Evolutionary conservation across 2,797 vertebrate species (phyloP), one percentile per base, ranked within the genome.

Genomic region (Philypnodon macrostomus): DNA sequence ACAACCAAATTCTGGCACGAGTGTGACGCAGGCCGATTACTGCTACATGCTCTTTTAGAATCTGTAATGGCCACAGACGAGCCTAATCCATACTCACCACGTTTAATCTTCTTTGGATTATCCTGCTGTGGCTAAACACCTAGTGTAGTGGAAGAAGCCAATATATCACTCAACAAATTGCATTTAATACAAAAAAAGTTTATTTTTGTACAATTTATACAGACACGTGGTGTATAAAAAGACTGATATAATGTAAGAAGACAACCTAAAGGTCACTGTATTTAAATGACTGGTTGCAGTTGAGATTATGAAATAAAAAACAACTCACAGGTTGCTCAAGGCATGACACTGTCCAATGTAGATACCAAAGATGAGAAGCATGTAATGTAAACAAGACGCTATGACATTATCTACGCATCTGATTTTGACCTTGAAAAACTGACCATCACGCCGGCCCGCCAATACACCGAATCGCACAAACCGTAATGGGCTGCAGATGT

Each of bases 201-300:
- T 77, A 71, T 70, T 62, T 58, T 60, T 16, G 4, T 77, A 60
- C 19, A 73, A 45, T 64, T 52, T 51, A 72, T 46, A 81, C 58
- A 75, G 73, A 64, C 80, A 80, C 70, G 71, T 37, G 12, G 14
- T 44, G 46, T 84, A 80, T 51, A 81, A 84, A 85, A 86, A 75
- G 24, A 63, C 64, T 19, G 67, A 44, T 30, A 23, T 52, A 30
- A 65, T 51, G 35, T 62, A 46, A 63, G 24, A 58, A 47, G 41
- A 77, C 24, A 57, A 14, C 29, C 48, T 66, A 15, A 73, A 38
- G 48, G 30, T 47, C 4, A 53, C 12, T 32, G 8, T 37, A 62
- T 65, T 53, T 74, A 75, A 51, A 69, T 24, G 37, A 58, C 50
- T 37, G n/a, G n/a, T n/a, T n/a, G n/a, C 30, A 45, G 55, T 30